phyloP scores from a whole-genome alignment of 53 echinoderm and acorn worm genomes.

The Patiria pectinifera region DNA sequence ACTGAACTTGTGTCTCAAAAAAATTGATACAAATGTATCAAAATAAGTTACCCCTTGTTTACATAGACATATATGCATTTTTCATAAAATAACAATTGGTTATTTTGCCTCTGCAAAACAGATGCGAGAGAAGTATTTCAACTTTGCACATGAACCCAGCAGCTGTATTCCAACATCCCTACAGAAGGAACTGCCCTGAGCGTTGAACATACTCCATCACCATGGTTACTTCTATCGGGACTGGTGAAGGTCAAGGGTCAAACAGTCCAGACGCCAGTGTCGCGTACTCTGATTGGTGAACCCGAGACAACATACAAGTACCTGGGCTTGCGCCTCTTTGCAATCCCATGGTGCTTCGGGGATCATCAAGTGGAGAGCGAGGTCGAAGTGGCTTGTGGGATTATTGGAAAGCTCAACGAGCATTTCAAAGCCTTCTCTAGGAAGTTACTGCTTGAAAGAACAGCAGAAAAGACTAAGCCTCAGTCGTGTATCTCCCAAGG shows the following conservation, averaged over 20 bases:
- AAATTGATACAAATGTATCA: too few relatives aligned
- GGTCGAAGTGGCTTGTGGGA: conserved; percentile 65
- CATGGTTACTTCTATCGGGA: conserved; percentile 73
- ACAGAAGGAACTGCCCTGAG: conserved; percentile 62
- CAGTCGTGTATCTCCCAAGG: neutral
- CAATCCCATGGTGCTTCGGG: conserved; percentile 76
- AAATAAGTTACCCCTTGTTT: too few relatives aligned
- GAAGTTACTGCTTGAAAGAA: conserved; percentile 18
- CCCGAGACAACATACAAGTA: conserved; percentile 77
- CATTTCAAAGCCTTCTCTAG: conserved; percentile 53
- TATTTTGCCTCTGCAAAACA: neutral
- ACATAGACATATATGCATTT: too few relatives aligned
- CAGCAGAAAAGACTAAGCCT: neutral
- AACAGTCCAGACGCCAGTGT: conserved; percentile 65
- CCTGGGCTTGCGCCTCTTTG: conserved; percentile 68
- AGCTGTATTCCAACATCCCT: conserved; percentile 33
- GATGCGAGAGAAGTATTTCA: conserved; percentile 68
- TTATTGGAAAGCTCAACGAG: conserved; percentile 62
- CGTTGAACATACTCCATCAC: conserved; percentile 55
- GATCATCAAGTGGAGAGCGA: conserved; percentile 53
- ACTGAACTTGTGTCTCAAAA: too few relatives aligned
- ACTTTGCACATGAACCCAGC: conserved; percentile 65
- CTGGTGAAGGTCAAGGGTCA: conserved; percentile 71
- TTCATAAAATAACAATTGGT: too few relatives aligned
- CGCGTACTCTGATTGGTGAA: conserved; percentile 66